Evolutionary conservation across 2,113 vertebrate species (phyloP), one percentile per base, ranked within the genome.

Genomic region (Dolichallabes microphthalmus): DNA sequence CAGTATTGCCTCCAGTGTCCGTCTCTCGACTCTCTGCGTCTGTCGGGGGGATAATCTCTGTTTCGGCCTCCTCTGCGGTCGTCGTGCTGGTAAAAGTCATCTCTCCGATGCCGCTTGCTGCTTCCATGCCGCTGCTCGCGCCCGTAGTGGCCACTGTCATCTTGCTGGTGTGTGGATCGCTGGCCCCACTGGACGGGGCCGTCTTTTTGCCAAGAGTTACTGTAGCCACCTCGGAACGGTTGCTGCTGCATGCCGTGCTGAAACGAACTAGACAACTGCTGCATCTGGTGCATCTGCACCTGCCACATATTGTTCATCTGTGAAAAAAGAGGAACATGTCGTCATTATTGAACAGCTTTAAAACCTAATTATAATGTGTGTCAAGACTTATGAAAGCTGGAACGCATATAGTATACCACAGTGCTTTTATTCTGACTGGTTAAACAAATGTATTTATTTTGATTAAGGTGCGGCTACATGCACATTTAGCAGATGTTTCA

Each of bases 261-360:
- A 61, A 94, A 89, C 52, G 84, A 53, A 0, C 92, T 91, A 0
- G 92, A 93, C 0, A 93, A 89, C 64, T 90, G 92, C 27, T 94
- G 92, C 90, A 94, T 91, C 27, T 85, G 61, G 45, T 91, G 93
- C 85, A 93, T 94, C 86, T 97, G 92, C 79, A 94, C 89, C 92
- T 97, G 93, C 86, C 90, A 91, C 71, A 91, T 82, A 19, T 35
- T 96, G 90, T 95, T 96, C 93, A 97, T 93, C 97, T 99, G 86
- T 0, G 1, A 35, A 17, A 4, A 74, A 77, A 64, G 25, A 78
- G 71, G 15, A 82, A 17, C 14, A 14, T 27, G 45, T 27, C n/a
- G 32, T 30, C 14, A 76, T 15, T 17, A 17, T 7, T 19, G 5
- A 53, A 52, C 17, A 53, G 73, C 25, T 75, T 8, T 53, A 75